Evolutionary conservation across 2,797 vertebrate genomes (phyloP).

Genomic region (Diglossa cyanea): DNA sequence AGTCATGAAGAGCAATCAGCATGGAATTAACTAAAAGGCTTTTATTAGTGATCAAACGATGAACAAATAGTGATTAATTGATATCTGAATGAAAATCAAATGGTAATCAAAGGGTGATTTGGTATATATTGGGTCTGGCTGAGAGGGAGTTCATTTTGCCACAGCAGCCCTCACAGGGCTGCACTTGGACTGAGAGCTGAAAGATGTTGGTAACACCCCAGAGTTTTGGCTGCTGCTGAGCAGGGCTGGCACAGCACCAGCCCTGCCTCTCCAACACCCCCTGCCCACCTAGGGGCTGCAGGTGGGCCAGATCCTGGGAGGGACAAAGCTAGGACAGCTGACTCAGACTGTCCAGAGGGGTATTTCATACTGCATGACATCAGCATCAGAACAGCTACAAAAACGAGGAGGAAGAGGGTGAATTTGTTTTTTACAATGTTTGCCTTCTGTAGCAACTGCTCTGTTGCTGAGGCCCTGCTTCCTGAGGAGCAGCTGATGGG

Average conservation of each 20-base stretch:
- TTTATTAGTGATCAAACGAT: not conserved
- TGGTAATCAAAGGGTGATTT: not conserved
- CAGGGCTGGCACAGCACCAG: not conserved
- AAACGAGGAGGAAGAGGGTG: not conserved
- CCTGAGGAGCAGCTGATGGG: not conserved
- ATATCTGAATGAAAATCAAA: not conserved
- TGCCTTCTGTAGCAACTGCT: not conserved
- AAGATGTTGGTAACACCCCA: not conserved
- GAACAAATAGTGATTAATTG: not conserved
- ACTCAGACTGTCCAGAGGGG: not conserved
- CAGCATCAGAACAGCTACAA: not conserved
- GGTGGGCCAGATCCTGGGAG: not conserved
- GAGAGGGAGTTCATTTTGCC: not conserved
- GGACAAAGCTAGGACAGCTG: not conserved
- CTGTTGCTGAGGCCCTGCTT: not conserved
- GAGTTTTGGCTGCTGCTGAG: not conserved
- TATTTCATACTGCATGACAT: not conserved
- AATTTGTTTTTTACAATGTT: not conserved
- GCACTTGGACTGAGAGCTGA: not conserved
- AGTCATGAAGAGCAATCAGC: not conserved
- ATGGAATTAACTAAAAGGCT: not conserved
- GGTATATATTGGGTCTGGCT: not conserved
- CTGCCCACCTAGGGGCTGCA: not conserved
- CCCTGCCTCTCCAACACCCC: not conserved
- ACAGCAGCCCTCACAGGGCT: not conserved